A percentile compares a stretch with the other conserved stretches of the same genome.
These are phyloP conservation scores for Hyposmocoma kahamanoa DNA, from an alignment of 1,140 invertebrate genomes.

Conservation along the genomic window DNA sequence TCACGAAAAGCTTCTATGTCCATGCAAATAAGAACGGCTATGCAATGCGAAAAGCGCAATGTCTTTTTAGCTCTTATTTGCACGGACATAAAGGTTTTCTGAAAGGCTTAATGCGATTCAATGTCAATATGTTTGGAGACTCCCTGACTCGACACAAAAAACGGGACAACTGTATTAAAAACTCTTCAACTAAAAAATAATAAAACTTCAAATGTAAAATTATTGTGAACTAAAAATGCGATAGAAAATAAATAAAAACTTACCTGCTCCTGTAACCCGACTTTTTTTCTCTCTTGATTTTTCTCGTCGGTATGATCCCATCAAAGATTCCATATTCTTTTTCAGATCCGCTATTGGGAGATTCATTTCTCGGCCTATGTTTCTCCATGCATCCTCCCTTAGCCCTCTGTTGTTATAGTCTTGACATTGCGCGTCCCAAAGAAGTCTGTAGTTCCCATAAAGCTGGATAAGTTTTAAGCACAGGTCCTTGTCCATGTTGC, in stretches of 20 bases:
- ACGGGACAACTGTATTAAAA: no score
- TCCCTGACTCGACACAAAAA: no score
- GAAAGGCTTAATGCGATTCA: no score
- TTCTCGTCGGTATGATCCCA: slow-evolving; percentile 27
- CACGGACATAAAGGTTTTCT: no score
- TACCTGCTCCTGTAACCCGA: slow-evolving; percentile 22
- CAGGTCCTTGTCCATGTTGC: background rate
- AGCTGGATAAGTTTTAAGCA: background rate
- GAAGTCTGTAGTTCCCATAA: background rate
- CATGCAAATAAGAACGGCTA: no score
- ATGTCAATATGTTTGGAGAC: no score
- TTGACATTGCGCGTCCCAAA: background rate
- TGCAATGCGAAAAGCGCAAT: no score
- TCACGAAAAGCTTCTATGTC: no score
- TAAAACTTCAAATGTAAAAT: slow-evolving; percentile 9
- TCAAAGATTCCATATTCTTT: slow-evolving; percentile 30
- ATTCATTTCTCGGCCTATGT: no score
- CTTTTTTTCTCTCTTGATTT: slow-evolving; percentile 27
- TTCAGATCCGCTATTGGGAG: no score
- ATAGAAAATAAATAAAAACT: slow-evolving; percentile 1
- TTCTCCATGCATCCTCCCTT: background rate
- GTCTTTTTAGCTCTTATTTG: no score
- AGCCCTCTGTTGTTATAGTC: background rate
- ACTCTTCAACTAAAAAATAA: no score
- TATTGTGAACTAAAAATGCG: background rate